Percentiles rank a stretch among this genome's conserved stretches.
phyloP scores from a whole-genome alignment of 2,797 vertebrate species.

The Myotis daubentonii region DNA sequence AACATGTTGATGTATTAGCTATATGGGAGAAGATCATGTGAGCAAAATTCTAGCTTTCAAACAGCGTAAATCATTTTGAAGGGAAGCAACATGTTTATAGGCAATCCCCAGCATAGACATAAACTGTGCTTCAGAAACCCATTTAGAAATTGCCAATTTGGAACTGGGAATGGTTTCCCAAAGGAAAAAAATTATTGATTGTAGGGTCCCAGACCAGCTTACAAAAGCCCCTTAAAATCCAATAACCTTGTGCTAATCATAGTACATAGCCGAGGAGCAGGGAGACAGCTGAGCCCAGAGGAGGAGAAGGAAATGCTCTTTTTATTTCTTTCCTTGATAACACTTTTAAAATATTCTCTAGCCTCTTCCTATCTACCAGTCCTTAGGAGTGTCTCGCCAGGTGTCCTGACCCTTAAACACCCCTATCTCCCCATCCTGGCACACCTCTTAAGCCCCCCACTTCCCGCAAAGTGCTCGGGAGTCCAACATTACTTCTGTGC shows the following conservation, averaged over 20 bases:
- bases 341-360: neutral
- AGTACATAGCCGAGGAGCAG: neutral
- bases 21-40: neutral
- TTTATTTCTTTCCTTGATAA: neutral
- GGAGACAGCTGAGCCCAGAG: neutral
- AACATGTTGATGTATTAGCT: neutral
- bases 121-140: slow-evolving; percentile 48
- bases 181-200: neutral
- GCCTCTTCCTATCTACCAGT: neutral
- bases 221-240: neutral
- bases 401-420: neutral
- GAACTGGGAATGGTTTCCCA: slow-evolving; percentile 40
- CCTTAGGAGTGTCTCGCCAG: neutral
- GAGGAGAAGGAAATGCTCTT: neutral
- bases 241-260: neutral
- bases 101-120: slow-evolving; percentile 35
- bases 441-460: neutral
- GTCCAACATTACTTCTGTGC: neutral
- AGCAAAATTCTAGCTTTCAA: slow-evolving; percentile 37
- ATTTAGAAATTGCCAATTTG: slow-evolving; percentile 58
- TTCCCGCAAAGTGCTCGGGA: neutral
- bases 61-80: slow-evolving; percentile 29
- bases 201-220: neutral
- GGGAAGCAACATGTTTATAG: slow-evolving; percentile 39
- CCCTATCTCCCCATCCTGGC: neutral